Conservation (phyloP, 2,113 vertebrate genomes). For the Megaceryle maxima region DNA sequence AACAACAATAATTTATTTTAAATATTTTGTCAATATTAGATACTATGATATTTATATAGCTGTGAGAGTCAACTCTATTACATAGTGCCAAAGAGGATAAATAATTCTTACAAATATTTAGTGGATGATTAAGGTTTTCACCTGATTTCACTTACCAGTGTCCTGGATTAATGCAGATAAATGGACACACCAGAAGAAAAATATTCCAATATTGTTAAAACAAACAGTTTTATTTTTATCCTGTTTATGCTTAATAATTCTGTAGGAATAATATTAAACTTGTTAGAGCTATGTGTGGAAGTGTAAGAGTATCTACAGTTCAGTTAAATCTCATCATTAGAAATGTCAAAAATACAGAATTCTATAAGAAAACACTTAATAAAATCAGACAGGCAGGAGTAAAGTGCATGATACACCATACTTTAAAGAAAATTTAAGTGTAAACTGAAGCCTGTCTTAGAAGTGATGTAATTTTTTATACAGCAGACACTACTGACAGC, state of each 20-base stretch:
- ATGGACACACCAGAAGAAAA: background rate
- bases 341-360: conserved; percentile 10
- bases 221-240: background rate
- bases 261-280: background rate
- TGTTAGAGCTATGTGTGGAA: background rate
- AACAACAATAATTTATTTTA: too few relatives aligned
- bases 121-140: background rate
- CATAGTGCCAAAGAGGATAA: background rate
- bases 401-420: background rate
- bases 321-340: background rate
- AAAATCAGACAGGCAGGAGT: background rate
- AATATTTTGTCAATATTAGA: background rate
- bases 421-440: conserved; percentile 20
- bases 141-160: background rate
- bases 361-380: background rate
- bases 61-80: background rate
- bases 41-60: background rate
- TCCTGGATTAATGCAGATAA: background rate
- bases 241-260: background rate
- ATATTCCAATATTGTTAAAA: background rate
- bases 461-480: conserved; percentile 30
- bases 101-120: background rate
- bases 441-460: background rate
- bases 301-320: background rate
- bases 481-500: background rate